Conservation (phyloP, 2,888 invertebrate genomes). For the Platycnemis pennipes region DNA sequence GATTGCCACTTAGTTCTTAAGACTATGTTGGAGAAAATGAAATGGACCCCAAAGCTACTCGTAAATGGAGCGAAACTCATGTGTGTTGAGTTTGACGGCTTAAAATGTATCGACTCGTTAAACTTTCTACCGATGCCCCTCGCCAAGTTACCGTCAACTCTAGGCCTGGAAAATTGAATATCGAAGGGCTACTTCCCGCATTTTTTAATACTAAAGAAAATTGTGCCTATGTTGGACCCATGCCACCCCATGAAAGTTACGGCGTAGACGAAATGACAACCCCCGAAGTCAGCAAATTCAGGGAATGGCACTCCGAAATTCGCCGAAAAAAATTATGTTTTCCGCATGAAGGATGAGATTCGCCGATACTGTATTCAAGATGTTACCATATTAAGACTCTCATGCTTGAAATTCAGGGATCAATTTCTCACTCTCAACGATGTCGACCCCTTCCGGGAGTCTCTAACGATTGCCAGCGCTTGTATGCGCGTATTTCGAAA, state of each 20-base stretch:
- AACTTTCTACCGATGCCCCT: no score
- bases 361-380: neutral
- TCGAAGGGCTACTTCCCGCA: no score
- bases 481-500: no score
- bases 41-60: no score
- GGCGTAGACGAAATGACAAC: conserved; percentile 70
- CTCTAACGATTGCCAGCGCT: conserved; percentile 69
- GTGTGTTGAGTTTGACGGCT: no score
- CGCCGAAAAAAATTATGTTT: conserved; percentile 69
- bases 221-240: conserved; percentile 72
- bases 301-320: conserved; percentile 71
- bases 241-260: conserved; percentile 72
- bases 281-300: conserved; percentile 70
- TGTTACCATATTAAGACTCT: neutral
- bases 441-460: conserved; percentile 71
- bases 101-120: no score
- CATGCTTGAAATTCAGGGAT: conserved; percentile 71
- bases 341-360: conserved; percentile 47
- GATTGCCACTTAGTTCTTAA: no score
- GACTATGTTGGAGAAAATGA: no score
- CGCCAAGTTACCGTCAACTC: no score
- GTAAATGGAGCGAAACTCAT: no score
- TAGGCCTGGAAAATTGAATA: no score
- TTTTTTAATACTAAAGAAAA: conserved; percentile 72
- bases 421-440: conserved; percentile 48